phyloP scores from a whole-genome alignment of 1,140 invertebrate species.

The Apis laboriosa region DNA sequence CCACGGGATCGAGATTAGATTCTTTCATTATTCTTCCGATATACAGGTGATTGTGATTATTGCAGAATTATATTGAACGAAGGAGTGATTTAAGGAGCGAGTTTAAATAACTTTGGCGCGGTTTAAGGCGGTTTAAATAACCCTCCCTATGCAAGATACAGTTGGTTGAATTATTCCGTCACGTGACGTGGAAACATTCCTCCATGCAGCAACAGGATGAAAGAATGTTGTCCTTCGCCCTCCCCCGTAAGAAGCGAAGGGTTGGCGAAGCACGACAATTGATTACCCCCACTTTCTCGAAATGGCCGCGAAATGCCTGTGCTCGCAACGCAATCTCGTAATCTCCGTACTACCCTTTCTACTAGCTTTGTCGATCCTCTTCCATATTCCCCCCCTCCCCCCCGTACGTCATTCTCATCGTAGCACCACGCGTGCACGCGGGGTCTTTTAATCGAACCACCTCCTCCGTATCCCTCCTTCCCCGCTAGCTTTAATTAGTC shows the following conservation, averaged over 20 bases:
- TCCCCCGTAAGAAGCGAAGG: background rate
- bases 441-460: background rate
- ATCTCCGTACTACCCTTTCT: background rate
- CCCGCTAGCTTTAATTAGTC: conserved; percentile 7
- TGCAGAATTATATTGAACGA: no score
- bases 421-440: no score
- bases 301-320: background rate
- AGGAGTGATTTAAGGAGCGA: no score
- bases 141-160: background rate
- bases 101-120: background rate
- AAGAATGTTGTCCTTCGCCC: background rate
- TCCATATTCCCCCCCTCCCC: background rate
- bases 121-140: background rate
- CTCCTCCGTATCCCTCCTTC: background rate
- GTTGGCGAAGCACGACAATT: background rate
- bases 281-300: background rate
- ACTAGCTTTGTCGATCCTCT: no score
- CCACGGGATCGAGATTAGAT: no score
- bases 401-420: background rate
- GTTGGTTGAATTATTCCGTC: background rate
- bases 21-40: no score
- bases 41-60: no score
- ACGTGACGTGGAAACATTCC: background rate
- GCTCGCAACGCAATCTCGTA: background rate
- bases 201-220: background rate